phyloP scores from a whole-genome alignment of 2,888 invertebrate genomes.

The Chaitophorus viminalis region DNA sequence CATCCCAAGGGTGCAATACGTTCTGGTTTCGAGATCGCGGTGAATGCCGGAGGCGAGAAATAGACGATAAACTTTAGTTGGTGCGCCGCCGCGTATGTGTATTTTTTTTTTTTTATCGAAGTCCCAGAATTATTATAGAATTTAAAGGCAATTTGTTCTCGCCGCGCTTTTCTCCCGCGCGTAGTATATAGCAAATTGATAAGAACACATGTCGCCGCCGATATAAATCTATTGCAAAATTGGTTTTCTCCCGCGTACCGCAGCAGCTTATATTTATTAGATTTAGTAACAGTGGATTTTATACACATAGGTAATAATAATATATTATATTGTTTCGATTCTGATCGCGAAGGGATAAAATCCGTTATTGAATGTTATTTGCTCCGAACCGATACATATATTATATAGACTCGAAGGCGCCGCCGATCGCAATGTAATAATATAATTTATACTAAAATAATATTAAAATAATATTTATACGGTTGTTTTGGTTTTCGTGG shows the following conservation, averaged over 20 bases:
- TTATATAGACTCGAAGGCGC: background rate
- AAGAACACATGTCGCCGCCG: background rate
- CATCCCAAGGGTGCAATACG: conserved; percentile 59
- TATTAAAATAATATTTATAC: too few species aligned
- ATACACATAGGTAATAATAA: background rate
- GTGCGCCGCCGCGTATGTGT: background rate
- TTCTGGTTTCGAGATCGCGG: conserved; percentile 40
- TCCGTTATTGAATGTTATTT: too few species aligned
- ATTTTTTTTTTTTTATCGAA: background rate
- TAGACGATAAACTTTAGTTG: conserved; percentile 56
- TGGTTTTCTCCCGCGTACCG: background rate
- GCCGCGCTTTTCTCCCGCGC: background rate
- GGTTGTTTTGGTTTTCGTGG: conserved; percentile 30
- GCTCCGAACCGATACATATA: background rate
- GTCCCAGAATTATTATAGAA: conserved; percentile 39
- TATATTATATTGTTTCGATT: background rate
- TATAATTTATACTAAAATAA: background rate
- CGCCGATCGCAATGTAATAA: too few species aligned
- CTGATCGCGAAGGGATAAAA: background rate
- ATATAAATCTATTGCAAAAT: background rate
- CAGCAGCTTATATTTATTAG: background rate
- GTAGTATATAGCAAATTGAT: conserved; percentile 4
- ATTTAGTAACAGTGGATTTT: background rate
- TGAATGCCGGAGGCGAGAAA: conserved; percentile 54
- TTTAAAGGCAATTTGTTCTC: conserved; percentile 57